Conservation (phyloP, 2,113 vertebrate species). For the Ophthalmotilapia sp. region DNA sequence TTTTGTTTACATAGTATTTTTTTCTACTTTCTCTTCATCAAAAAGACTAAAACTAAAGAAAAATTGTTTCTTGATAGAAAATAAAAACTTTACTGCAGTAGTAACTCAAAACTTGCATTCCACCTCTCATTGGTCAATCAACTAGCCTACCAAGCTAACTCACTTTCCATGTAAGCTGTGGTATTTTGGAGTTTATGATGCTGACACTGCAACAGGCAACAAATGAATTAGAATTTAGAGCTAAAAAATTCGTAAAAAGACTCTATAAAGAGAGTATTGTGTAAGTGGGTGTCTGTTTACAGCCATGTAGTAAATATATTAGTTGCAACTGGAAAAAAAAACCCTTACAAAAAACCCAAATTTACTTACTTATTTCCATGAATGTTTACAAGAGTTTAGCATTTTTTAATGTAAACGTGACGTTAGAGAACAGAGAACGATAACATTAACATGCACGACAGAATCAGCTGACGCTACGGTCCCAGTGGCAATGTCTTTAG, state of each 20-base stretch:
- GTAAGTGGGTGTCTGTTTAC: background rate
- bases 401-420: background rate
- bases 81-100: background rate
- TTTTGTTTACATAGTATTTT: background rate
- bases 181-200: background rate
- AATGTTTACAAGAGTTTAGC: background rate
- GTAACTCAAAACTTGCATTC: background rate
- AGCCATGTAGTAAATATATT: background rate
- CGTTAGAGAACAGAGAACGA: background rate
- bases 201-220: background rate
- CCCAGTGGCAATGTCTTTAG: background rate
- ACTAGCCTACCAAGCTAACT: background rate
- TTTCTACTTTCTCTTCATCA: background rate
- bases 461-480: background rate
- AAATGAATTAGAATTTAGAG: background rate
- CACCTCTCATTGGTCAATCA: background rate
- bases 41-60: background rate
- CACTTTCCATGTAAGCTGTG: background rate
- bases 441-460: background rate
- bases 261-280: background rate
- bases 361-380: background rate
- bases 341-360: fast-evolving
- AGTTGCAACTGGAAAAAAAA: background rate
- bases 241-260: background rate
- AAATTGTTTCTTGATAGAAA: background rate